A percentile compares a stretch with the other conserved stretches of the same genome.
phyloP scores from a whole-genome alignment of 2,797 vertebrate species.

The Periparus ater region DNA sequence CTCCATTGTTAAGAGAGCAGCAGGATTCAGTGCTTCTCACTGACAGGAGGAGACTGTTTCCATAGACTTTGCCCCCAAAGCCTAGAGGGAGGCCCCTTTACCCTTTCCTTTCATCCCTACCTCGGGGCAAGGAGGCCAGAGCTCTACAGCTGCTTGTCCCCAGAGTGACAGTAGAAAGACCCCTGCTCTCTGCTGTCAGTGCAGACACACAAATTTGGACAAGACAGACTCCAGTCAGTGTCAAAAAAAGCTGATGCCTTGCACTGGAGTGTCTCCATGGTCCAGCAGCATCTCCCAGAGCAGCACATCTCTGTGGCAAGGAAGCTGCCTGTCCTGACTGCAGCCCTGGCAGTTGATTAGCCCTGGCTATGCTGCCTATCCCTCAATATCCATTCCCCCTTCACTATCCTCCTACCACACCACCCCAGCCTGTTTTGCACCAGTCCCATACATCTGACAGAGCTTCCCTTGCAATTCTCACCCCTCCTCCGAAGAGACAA shows the following conservation, averaged over 20 bases:
- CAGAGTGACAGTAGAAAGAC: background rate
- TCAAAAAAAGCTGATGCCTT: background rate
- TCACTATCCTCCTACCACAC: background rate
- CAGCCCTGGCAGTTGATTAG: background rate
- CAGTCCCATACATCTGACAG: fast-evolving
- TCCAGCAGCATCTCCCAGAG: background rate
- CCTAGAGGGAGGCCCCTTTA: background rate
- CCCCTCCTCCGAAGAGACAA: background rate
- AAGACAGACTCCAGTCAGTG: background rate
- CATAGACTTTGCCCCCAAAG: fast-evolving
- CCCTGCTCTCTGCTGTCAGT: background rate
- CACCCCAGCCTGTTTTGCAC: background rate
- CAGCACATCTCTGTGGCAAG: background rate
- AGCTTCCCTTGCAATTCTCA: background rate
- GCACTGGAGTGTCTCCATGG: no score
- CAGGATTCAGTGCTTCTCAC: background rate
- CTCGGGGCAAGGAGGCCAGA: background rate
- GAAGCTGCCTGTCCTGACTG: background rate
- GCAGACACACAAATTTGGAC: background rate
- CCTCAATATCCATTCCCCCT: background rate
- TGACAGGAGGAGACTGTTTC: background rate
- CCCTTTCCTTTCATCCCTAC: background rate
- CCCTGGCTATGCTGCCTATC: background rate
- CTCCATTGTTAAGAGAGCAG: background rate
- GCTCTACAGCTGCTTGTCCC: background rate